Conservation (phyloP, 2,797 vertebrate species). For the Sebastes diploproa region DNA sequence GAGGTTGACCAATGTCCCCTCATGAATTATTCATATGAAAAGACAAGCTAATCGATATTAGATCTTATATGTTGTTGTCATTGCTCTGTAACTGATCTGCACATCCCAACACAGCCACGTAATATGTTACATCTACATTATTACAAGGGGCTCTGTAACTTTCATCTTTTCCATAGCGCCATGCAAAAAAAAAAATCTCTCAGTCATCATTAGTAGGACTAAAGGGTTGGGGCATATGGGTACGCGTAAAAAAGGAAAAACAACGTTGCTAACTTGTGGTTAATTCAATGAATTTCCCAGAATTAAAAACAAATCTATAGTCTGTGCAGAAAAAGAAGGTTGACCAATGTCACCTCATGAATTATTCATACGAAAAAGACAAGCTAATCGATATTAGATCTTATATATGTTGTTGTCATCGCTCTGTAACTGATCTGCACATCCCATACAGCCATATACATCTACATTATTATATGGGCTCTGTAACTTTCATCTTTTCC, state of each 20-base stretch:
- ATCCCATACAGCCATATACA: background rate
- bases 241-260: conserved; percentile 70
- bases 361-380: conserved; percentile 45
- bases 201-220: conserved; percentile 63
- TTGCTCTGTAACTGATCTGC: background rate
- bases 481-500: conserved; percentile 50
- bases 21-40: conserved; percentile 53
- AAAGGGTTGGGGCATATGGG: conserved; percentile 79
- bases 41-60: conserved; percentile 31
- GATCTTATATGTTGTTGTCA: background rate
- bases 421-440: background rate
- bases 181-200: conserved; percentile 22
- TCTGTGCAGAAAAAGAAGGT: background rate
- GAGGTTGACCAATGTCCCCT: background rate
- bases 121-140: background rate
- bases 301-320: background rate
- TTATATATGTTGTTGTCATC: background rate
- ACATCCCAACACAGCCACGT: background rate
- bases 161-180: conserved; percentile 39
- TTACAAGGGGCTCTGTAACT: conserved; percentile 12
- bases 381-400: conserved; percentile 29
- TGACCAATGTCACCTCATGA: conserved; percentile 25
- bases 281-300: conserved; percentile 34
- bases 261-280: conserved; percentile 75
- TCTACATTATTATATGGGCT: background rate